A percentile compares a stretch with the other conserved stretches of the same genome.
These are phyloP conservation scores for Cinclus cinclus DNA, from an alignment of 2,113 vertebrate genomes.

Conservation along the genomic window DNA sequence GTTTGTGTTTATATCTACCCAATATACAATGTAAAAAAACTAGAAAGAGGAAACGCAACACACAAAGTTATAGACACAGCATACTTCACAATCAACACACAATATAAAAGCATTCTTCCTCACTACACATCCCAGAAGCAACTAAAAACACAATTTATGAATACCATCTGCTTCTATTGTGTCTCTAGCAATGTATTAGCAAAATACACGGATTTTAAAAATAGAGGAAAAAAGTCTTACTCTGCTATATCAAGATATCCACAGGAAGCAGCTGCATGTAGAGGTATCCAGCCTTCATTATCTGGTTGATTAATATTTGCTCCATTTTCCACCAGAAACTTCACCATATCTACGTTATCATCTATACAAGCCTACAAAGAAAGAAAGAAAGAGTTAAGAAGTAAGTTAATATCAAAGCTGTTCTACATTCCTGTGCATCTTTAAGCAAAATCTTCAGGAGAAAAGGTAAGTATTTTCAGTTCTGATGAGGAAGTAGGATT, in stretches of 20 bases:
- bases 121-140: neutral
- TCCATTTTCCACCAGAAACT: slow-evolving; percentile 97
- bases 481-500: neutral
- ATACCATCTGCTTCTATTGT: neutral
- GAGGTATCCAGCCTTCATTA: slow-evolving; percentile 99
- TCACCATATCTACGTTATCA: slow-evolving; percentile 99
- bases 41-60: neutral
- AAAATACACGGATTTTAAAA: slow-evolving; percentile 47
- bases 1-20: neutral
- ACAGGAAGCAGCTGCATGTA: slow-evolving; percentile 97
- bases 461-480: neutral
- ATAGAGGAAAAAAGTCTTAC: slow-evolving; percentile 78
- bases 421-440: neutral
- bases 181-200: neutral
- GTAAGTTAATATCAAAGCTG: slow-evolving; percentile 14
- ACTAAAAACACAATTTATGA: neutral
- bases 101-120: neutral
- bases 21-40: neutral
- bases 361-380: slow-evolving; percentile 95
- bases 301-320: slow-evolving; percentile 98
- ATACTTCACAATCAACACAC: neutral
- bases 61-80: neutral
- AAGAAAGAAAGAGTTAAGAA: slow-evolving; percentile 68
- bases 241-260: slow-evolving; percentile 98
- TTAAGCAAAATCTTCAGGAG: neutral